These are phyloP conservation scores for Benitochromis conjunctus DNA, from an alignment of 2,113 vertebrate species.

Conservation along the genomic window DNA sequence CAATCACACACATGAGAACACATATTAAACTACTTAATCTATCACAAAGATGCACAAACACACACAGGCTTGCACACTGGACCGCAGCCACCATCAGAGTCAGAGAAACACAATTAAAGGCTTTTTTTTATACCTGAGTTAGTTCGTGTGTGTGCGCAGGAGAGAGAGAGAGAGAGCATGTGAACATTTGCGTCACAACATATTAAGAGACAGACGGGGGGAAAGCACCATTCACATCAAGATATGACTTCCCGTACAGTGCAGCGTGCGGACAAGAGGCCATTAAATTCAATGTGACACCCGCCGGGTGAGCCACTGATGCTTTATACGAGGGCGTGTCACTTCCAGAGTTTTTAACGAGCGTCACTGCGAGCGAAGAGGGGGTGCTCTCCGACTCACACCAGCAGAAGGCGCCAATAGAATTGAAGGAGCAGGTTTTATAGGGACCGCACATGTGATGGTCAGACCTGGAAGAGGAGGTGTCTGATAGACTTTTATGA, in stretches of 20 bases:
- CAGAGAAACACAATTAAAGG: constrained; percentile 58
- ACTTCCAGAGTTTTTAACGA: constrained; percentile 72
- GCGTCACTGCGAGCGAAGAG: constrained; percentile 28
- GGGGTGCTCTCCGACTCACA: constrained; percentile 13
- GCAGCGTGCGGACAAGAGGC: constrained; percentile 51
- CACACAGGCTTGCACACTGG: constrained; percentile 20
- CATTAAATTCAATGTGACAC: constrained; percentile 76
- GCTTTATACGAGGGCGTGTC: constrained; percentile 64
- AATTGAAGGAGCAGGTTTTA: constrained; percentile 41
- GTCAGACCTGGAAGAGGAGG: background rate
- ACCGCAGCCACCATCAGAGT: constrained; percentile 35
- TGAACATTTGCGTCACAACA: constrained; percentile 38
- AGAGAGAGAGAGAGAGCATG: background rate
- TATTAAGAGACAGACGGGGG: constrained; percentile 37
- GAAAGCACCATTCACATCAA: constrained; percentile 59
- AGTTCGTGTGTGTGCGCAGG: background rate
- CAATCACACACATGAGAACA: constrained; percentile 21
- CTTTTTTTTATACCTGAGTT: constrained; percentile 29
- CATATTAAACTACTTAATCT: constrained; percentile 8
- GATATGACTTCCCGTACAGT: constrained; percentile 46
- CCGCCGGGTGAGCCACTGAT: constrained; percentile 51
- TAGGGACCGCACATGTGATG: constrained; percentile 10
- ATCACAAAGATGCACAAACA: background rate
- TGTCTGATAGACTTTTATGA: constrained; percentile 37
- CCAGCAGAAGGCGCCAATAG: background rate